Percentiles rank a stretch among this genome's conserved stretches.
phyloP scores from a whole-genome alignment of 2,113 vertebrate genomes.

The Salminus brasiliensis region DNA sequence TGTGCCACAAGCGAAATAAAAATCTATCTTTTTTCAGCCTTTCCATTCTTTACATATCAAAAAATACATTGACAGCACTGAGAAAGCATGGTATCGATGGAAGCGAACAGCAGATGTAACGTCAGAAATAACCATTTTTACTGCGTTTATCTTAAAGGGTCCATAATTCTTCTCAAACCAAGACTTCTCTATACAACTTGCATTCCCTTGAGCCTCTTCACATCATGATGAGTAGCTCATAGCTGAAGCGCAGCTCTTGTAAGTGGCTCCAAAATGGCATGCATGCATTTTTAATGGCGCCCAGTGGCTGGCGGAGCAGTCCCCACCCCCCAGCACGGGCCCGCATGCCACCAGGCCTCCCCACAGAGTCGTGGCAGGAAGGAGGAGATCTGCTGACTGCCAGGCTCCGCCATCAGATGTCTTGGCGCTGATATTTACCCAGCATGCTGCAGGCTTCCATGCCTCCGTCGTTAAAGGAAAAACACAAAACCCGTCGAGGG shows the following conservation, averaged over 20 bases:
- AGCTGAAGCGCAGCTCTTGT: constrained; percentile 17
- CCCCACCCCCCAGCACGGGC: constrained; percentile 1
- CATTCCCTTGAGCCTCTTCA: constrained; percentile 9
- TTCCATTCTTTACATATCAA: no score
- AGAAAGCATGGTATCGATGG: no score
- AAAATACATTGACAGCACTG: no score
- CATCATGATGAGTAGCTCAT: constrained; percentile 14
- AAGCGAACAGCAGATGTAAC: not conserved
- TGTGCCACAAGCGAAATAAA: no score
- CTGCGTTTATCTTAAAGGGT: not conserved
- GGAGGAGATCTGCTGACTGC: constrained; percentile 22
- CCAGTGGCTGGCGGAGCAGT: constrained; percentile 14
- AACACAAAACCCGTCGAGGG: constrained; percentile 53
- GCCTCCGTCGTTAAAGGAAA: constrained; percentile 50
- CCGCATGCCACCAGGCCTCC: constrained; percentile 12
- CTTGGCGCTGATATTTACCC: constrained; percentile 50
- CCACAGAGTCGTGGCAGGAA: constrained; percentile 3
- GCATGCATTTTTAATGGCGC: constrained; percentile 55
- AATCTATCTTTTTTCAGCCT: no score
- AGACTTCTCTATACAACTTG: not conserved
- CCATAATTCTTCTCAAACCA: not conserved
- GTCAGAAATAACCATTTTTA: not conserved
- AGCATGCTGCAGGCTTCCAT: constrained; percentile 42
- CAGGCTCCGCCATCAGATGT: not conserved
- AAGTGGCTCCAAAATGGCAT: constrained; percentile 52